Base-by-base conservation (phyloP, 2,888 invertebrate genomes). In the Noctua janthina region DNA sequence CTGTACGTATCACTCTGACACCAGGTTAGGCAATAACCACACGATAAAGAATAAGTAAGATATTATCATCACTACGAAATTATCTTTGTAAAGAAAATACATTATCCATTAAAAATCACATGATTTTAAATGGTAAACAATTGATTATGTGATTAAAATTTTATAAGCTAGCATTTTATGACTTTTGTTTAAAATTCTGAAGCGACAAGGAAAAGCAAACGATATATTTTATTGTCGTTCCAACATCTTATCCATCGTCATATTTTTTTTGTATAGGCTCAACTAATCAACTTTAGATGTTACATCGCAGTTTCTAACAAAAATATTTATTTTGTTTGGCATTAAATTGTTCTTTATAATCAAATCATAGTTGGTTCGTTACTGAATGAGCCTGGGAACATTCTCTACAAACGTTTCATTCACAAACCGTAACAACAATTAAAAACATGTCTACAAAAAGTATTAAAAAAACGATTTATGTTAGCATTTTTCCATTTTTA, bases 391-490 rank as follows among this genome's bases (percentile, higher is more conserved):
- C 76, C 83, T 83, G 71, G 70, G 70, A 85, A 76, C 72, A 51
- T 70, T 73, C 51, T 62, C 59, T 74, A 75, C 84, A 75, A 35
- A 67, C 59, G 76, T 62, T 87, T 87, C 87, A 86, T 84, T 84
- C 87, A 84, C 76, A 87, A 86, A 81, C 67, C 67, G 54, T 75
- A 75, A 46, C 49, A 77, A 73, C 73, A 81, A 81, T 84, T 77
- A 87, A 80, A 87, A 67, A 77, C 80, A 49, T 49, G 87, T 81
- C 62, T 67, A 64, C 67, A 74, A 77, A 66, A 77, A 75, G 8
- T 54, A 59, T 54, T n/a, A 20, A 75, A 81, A 75, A 77, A 74
- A 62, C 49, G 43, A 80, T 80, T 87, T 77, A 77, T 77, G 74
- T 85, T 74, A 43, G 80, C 68, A 77, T 84, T 76, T 84, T 87